Evolutionary conservation across 2,888 invertebrate species (phyloP), one percentile per base, ranked within the genome.

Genomic region (Apodemia zela): DNA sequence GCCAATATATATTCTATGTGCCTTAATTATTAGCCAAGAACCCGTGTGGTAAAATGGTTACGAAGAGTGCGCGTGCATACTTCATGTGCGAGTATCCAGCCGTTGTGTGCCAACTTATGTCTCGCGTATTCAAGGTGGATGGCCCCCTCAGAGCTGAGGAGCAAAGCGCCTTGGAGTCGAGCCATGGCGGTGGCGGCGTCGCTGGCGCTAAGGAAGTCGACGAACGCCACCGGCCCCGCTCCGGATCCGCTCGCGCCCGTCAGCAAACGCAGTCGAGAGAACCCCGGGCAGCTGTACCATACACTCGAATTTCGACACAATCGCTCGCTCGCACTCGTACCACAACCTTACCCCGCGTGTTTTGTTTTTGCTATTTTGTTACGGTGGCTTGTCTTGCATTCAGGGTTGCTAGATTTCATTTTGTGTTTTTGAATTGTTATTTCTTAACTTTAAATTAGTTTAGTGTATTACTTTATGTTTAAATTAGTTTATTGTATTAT

Each of bases 51-150:
- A 65, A 66, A 66, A 60, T 45, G 45, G 45, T 45, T 45, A 45
- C 66, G 63, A 66, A 66, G 64, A 64, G 85, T 85, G 87, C 87
- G 77, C 87, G 88, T 88, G 87, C 90, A 87, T 90, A 91, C 89
- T 89, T 89, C 90, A 83, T 89, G 91, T 85, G 89, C 87, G 86
- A 87, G 87, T 85, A 91, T 92, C 92, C 92, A 92, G 87, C 92
- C 92, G 88, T 92, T 92, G 92, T 92, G 92, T 85, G 98, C 97
- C 98, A 99, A 98, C 95, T 98, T 98, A 93, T 97, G 98, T 94
- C 98, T 97, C 91, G 99, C 99, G 94, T 97, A 99, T 94, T 99
- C 99, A 92, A 99, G 98, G 89, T 98, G 96, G 89, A 99, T 98
- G 85, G 98, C 98, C 78, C 98, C 98, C 88, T 98, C 97, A 75